These are phyloP conservation scores for Dendrocincla tyrannina DNA, from an alignment of 2,797 vertebrate species.

Conservation along the genomic window DNA sequence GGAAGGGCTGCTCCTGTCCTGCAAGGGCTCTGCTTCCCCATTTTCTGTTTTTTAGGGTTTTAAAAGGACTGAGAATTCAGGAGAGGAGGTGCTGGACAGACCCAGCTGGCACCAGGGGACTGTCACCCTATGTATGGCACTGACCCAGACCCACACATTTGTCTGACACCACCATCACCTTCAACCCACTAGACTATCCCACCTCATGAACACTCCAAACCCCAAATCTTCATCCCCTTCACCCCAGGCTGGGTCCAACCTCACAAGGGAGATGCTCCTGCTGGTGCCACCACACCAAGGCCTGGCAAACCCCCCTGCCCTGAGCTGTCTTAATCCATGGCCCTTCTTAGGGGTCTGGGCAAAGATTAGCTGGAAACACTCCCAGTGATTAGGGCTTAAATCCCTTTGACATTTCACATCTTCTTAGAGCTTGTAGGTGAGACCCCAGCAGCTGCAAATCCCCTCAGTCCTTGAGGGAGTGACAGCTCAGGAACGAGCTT, in stretches of 20 bases:
- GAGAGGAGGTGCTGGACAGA: not conserved
- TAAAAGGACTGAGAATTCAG: not conserved
- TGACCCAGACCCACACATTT: fast-evolving
- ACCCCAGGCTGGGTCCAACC: not conserved
- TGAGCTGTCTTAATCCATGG: not conserved
- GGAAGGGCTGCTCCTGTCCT: not conserved
- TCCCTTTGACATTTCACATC: constrained; percentile 16
- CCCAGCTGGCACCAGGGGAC: fast-evolving
- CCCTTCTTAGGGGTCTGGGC: not conserved
- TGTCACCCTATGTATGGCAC: not conserved
- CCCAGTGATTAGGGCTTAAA: not conserved
- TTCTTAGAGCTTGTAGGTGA: constrained; percentile 6
- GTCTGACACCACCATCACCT: not conserved
- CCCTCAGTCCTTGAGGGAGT: not conserved
- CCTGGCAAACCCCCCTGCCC: not conserved
- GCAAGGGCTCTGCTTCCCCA: fast-evolving
- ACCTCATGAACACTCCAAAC: not conserved
- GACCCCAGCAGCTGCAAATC: not conserved
- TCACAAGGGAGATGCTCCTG: not conserved
- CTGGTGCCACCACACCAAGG: not conserved
- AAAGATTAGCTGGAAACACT: constrained; percentile 17
- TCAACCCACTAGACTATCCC: not conserved
- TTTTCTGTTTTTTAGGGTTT: not conserved
- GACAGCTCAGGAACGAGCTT: not conserved
- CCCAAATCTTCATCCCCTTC: not conserved